Evolutionary conservation across 1,140 invertebrate genomes (phyloP).

Genomic region (Drosophila ambigua): DNA sequence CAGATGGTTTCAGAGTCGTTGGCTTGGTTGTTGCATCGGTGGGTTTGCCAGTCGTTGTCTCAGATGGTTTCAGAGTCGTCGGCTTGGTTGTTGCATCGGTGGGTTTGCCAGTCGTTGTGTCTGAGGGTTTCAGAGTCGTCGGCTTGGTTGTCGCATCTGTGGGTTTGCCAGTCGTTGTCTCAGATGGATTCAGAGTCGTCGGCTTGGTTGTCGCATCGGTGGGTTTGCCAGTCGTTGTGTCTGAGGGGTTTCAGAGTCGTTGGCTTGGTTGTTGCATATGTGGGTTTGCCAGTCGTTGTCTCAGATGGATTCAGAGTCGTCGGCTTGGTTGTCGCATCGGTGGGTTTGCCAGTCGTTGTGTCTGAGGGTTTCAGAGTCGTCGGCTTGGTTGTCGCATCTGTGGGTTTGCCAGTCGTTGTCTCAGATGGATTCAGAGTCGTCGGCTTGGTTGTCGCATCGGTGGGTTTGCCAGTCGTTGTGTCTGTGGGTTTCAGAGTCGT

Average conservation of each 20-base stretch:
- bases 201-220: neutral
- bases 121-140: neutral
- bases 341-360: neutral
- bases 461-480: neutral
- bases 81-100: neutral
- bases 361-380: neutral
- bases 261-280: neutral
- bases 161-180: neutral
- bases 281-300: neutral
- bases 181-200: neutral
- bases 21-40: too few species aligned
- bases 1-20: neutral
- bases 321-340: neutral
- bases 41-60: neutral
- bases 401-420: neutral
- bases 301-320: neutral
- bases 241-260: neutral
- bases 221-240: constrained; percentile 1
- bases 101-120: neutral
- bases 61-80: neutral
- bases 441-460: neutral
- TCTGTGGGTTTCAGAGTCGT: neutral
- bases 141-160: neutral
- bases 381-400: neutral
- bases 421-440: neutral